phyloP scores from a whole-genome alignment of 2,888 invertebrate genomes.

The Yponomeuta evonymella region DNA sequence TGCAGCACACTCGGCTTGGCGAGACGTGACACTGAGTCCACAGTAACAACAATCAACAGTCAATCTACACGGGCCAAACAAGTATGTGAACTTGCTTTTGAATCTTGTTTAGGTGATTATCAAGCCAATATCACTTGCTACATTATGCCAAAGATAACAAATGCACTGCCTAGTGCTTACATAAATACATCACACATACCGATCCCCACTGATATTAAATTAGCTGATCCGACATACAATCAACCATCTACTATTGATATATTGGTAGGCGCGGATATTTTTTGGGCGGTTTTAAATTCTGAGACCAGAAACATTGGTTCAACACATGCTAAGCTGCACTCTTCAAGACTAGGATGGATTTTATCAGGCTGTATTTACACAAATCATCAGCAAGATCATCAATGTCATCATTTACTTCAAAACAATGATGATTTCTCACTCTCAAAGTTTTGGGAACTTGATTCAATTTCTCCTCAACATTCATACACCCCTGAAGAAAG shows the following conservation, averaged over 20 bases:
- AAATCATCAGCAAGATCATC: too few species aligned
- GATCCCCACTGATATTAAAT: not conserved
- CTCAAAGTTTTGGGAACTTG: too few species aligned
- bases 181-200: not conserved
- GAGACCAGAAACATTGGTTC: too few species aligned
- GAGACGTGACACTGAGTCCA: slow-evolving; percentile 8
- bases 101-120: slow-evolving; percentile 5
- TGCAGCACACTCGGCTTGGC: slow-evolving; percentile 7
- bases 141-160: not conserved
- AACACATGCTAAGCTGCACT: too few species aligned
- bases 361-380: too few species aligned
- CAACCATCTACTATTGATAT: not conserved
- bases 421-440: too few species aligned
- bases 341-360: too few species aligned
- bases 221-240: not conserved
- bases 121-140: not conserved
- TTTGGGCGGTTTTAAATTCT: too few species aligned
- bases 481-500: too few species aligned
- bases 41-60: slow-evolving; percentile 12
- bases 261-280: too few species aligned
- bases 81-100: slow-evolving; percentile 4
- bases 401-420: too few species aligned
- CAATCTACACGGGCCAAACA: not conserved
- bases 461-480: too few species aligned
- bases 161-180: not conserved